Evolutionary conservation across 2,113 vertebrate genomes (phyloP).

Genomic region (Megalops atlanticus): DNA sequence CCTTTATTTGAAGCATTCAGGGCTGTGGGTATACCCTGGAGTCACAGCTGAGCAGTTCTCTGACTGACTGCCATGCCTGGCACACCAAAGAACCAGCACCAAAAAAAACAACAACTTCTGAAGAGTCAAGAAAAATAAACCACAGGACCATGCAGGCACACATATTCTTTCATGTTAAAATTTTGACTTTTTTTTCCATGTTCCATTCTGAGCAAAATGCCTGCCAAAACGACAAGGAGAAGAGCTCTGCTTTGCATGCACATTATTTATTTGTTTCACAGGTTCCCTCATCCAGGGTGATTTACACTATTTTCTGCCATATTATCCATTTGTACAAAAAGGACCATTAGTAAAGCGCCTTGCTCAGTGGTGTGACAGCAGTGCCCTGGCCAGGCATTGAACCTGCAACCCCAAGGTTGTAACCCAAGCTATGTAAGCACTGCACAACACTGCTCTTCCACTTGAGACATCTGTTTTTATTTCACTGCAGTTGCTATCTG

Average conservation of each 20-base stretch:
- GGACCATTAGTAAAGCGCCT: too few species aligned
- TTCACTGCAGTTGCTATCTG: background rate
- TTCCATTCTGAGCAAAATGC: too few species aligned
- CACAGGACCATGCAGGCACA: background rate
- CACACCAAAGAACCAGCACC: constrained; percentile 52
- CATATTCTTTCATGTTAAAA: background rate
- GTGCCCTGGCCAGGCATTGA: background rate
- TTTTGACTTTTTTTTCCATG: too few species aligned
- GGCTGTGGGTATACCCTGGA: constrained; percentile 72
- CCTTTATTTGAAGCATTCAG: constrained; percentile 50
- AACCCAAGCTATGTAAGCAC: background rate
- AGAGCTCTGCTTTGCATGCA: too few species aligned
- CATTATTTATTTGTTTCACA: background rate
- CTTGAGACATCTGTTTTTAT: background rate
- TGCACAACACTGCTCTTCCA: background rate
- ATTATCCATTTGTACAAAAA: too few species aligned
- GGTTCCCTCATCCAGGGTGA: too few species aligned
- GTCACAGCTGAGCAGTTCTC: constrained; percentile 63
- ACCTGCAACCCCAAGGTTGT: too few species aligned
- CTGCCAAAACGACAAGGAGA: background rate
- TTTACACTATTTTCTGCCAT: too few species aligned
- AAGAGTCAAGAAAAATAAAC: background rate
- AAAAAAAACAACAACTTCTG: constrained; percentile 52
- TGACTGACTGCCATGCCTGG: constrained; percentile 66
- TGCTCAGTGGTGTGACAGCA: background rate